These are phyloP conservation scores for Cylas formicarius DNA, from an alignment of 1,140 invertebrate species.

Conservation along the genomic window DNA sequence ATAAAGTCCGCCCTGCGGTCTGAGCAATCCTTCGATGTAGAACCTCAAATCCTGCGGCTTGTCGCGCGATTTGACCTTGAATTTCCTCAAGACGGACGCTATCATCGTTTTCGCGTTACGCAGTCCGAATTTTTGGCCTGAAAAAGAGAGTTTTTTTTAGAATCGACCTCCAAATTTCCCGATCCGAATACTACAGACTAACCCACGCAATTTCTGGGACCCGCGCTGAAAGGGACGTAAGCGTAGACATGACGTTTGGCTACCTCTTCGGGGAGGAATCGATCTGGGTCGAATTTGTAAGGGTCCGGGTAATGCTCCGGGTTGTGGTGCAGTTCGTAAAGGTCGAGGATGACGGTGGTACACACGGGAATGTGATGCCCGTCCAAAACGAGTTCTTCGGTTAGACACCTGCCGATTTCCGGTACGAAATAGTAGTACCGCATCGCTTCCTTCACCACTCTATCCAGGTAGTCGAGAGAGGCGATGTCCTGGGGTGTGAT, in stretches of 20 bases:
- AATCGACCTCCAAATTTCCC: no score
- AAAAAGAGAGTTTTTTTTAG: slow-evolving; percentile 18
- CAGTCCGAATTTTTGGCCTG: slow-evolving; percentile 70
- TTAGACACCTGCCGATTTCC: slow-evolving; percentile 50
- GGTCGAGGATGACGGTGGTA: slow-evolving; percentile 21
- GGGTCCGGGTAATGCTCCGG: slow-evolving; percentile 53
- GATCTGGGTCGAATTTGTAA: slow-evolving; percentile 58
- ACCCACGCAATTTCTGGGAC: slow-evolving; percentile 60
- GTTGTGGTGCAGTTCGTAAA: slow-evolving; percentile 28
- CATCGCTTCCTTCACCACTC: slow-evolving; percentile 56
- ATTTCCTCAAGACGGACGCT: slow-evolving; percentile 59
- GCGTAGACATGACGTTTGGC: slow-evolving; percentile 45
- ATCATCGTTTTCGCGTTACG: slow-evolving; percentile 66
- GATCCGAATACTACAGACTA: slow-evolving; percentile 5
- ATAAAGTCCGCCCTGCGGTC: slow-evolving; percentile 48
- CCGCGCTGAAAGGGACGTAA: slow-evolving; percentile 61
- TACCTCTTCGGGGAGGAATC: slow-evolving; percentile 54
- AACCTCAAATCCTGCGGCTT: slow-evolving; percentile 49
- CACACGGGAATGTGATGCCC: slow-evolving; percentile 26
- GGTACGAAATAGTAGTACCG: slow-evolving; percentile 63
- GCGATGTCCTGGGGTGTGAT: slow-evolving; percentile 56
- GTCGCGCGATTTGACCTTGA: slow-evolving; percentile 50
- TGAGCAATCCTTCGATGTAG: slow-evolving; percentile 50
- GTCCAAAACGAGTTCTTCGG: slow-evolving; percentile 45
- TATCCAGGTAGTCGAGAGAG: slow-evolving; percentile 64